A percentile compares a stretch with the other conserved stretches of the same genome.
phyloP scores from a whole-genome alignment of 2,113 vertebrate genomes.

The Psettodes erumei region DNA sequence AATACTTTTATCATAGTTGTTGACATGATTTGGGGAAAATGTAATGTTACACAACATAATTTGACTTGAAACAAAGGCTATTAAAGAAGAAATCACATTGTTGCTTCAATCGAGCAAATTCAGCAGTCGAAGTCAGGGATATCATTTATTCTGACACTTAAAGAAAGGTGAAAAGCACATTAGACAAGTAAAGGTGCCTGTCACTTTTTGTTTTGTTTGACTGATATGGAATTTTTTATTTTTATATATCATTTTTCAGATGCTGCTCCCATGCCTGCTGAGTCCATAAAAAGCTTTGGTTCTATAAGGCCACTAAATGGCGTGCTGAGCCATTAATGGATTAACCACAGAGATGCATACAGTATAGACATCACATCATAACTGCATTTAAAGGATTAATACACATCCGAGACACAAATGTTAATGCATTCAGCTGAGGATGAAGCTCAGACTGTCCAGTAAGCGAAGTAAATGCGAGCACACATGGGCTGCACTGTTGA shows the following conservation, averaged over 20 bases:
- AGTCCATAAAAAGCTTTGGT: conserved; percentile 14
- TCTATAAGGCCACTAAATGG: conserved; percentile 32
- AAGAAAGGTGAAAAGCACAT: background rate
- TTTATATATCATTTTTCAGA: background rate
- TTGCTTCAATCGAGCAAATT: background rate
- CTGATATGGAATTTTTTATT: background rate
- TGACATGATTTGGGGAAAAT: conserved; percentile 22
- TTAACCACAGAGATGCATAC: conserved; percentile 14
- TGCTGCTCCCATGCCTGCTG: background rate
- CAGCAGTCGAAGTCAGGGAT: background rate
- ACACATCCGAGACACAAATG: background rate
- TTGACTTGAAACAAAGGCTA: conserved; percentile 3
- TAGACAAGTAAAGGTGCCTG: background rate
- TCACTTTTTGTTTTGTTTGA: background rate
- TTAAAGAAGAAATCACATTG: background rate
- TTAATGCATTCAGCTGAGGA: conserved; percentile 15
- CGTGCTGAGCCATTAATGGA: conserved; percentile 26
- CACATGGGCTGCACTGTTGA: conserved; percentile 24
- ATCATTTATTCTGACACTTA: background rate
- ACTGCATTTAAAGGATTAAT: conserved; percentile 39
- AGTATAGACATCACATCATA: background rate
- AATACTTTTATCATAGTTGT: conserved; percentile 29
- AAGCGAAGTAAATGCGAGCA: conserved; percentile 30
- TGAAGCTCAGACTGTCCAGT: conserved; percentile 22
- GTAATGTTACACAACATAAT: background rate